A percentile compares a stretch with the other conserved stretches of the same genome.
phyloP scores from a whole-genome alignment of 2,888 invertebrate species.

The Sicus ferrugineus region DNA sequence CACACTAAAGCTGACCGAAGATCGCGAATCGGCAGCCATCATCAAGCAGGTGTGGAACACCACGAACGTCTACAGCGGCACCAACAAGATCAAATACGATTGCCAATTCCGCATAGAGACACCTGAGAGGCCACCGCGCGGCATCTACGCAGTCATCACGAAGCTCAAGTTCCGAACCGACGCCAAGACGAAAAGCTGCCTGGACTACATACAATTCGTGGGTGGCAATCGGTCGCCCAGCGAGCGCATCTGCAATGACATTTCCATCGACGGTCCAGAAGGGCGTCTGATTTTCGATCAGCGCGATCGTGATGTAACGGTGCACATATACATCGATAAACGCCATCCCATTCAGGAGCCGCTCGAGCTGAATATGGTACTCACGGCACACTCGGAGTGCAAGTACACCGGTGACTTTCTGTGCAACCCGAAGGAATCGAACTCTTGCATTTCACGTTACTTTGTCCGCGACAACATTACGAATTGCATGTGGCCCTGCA shows the following conservation, averaged over 20 bases:
- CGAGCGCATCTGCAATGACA: constrained; percentile 56
- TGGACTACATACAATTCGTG: constrained; percentile 59
- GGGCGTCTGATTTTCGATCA: constrained; percentile 58
- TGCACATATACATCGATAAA: constrained; percentile 54
- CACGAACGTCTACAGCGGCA: constrained; percentile 51
- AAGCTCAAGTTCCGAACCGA: constrained; percentile 57
- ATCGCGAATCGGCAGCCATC: constrained; percentile 57
- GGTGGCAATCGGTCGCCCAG: constrained; percentile 58
- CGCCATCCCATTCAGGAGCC: constrained; percentile 52
- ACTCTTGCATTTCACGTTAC: constrained; percentile 59
- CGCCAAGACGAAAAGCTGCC: constrained; percentile 51
- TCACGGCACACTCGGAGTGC: constrained; percentile 59
- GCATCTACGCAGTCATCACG: constrained; percentile 60
- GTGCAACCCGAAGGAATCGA: constrained; percentile 54
- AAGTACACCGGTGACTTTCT: constrained; percentile 54
- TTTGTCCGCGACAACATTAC: constrained; percentile 61
- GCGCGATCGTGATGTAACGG: constrained; percentile 54
- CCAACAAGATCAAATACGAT: constrained; percentile 56
- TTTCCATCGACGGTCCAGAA: constrained; percentile 56
- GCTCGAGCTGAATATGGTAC: constrained; percentile 58
- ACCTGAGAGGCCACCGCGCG: constrained; percentile 50
- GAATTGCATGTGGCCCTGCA: constrained; percentile 60
- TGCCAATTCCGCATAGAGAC: constrained; percentile 58
- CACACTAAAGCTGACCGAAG: constrained; percentile 53
- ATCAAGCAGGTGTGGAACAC: constrained; percentile 60